Evolutionary conservation across 2,888 invertebrate species (phyloP).

Genomic region (Melinopterus prodromus): DNA sequence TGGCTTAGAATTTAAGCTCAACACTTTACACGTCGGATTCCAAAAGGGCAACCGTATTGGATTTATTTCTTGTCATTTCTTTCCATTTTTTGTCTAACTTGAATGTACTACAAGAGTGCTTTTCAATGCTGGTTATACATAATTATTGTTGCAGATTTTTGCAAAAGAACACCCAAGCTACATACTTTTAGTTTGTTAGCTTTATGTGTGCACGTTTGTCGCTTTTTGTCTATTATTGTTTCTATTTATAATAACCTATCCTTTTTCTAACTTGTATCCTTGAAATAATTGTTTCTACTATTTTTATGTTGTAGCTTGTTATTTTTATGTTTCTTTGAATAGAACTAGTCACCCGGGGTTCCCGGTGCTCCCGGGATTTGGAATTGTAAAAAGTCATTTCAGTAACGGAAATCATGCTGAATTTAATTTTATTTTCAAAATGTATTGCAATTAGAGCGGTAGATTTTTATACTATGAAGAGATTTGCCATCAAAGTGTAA

Average conservation of each 20-base stretch:
- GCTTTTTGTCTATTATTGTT: neutral
- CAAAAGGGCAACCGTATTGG: too few relatives aligned
- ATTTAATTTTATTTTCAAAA: too few relatives aligned
- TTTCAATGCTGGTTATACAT: slow-evolving; percentile 11
- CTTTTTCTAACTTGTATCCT: neutral
- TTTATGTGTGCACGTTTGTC: neutral
- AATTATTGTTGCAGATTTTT: slow-evolving; percentile 9
- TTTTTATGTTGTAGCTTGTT: neutral
- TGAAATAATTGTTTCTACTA: neutral
- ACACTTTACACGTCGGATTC: too few relatives aligned
- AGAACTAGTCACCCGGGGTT: neutral
- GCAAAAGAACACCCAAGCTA: neutral
- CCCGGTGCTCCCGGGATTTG: neutral
- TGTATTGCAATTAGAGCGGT: too few relatives aligned
- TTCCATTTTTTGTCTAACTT: neutral
- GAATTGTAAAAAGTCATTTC: neutral
- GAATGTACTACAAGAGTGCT: neutral
- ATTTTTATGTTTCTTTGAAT: neutral
- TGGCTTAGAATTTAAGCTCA: too few relatives aligned
- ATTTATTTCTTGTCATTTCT: neutral
- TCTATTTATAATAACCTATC: neutral
- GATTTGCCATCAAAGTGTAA: too few relatives aligned
- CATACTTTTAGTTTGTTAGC: neutral
- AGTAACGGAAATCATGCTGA: too few relatives aligned
- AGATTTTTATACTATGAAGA: too few relatives aligned